phyloP scores from a whole-genome alignment of 2,113 vertebrate genomes.

The Ciconia boyciana region DNA sequence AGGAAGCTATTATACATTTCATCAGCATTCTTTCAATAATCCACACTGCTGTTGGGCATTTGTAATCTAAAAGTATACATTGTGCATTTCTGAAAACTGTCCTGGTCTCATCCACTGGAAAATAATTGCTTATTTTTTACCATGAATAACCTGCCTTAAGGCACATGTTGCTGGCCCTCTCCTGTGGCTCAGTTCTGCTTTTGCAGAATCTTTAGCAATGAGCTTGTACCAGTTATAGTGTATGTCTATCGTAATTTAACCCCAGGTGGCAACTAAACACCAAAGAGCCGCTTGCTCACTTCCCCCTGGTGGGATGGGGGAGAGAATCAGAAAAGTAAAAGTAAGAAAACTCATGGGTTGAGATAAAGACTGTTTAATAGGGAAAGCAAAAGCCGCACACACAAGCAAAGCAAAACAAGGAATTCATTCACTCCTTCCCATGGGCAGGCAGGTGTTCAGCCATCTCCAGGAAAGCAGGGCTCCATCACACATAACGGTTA shows the following conservation, averaged over 20 bases:
- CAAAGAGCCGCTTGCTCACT: no score
- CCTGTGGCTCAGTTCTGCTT: not conserved
- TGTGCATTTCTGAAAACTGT: not conserved
- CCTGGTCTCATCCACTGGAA: not conserved
- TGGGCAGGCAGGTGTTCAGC: no score
- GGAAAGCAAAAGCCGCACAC: no score
- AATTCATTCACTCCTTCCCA: no score
- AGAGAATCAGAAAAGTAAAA: no score
- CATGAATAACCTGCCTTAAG: not conserved
- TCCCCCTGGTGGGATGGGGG: no score
- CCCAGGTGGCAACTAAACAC: no score
- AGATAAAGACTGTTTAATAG: no score
- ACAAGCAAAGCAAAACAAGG: no score
- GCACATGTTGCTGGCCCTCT: not conserved
- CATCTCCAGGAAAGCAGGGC: no score
- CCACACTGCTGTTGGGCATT: not conserved
- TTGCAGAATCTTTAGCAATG: not conserved
- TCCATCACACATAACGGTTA: no score
- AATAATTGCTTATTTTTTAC: not conserved
- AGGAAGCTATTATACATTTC: not conserved
- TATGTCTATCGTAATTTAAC: not conserved
- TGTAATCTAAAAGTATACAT: not conserved
- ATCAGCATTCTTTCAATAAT: constrained; percentile 8
- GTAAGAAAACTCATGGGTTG: no score
- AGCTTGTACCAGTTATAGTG: not conserved